Evolutionary conservation across 2,113 vertebrate species (phyloP).

Genomic region (Odobenus rosmarus): DNA sequence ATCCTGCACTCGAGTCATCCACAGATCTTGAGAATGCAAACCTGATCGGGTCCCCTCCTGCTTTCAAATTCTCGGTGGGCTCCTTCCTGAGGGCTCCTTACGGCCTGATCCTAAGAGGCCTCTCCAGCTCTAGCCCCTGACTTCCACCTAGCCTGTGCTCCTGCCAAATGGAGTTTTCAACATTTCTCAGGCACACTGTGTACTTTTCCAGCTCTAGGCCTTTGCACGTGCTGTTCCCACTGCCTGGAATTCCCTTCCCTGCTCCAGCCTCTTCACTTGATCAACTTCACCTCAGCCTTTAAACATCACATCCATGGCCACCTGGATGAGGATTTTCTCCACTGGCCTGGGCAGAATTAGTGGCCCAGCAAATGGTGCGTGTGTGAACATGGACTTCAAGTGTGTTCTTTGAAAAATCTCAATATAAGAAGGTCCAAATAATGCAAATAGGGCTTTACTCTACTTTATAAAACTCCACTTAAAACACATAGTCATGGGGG

Average conservation of each 20-base stretch:
- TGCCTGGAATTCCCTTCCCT: neutral
- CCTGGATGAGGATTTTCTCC: neutral
- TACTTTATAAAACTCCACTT: neutral
- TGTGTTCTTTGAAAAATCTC: neutral
- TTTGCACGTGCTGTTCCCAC: neutral
- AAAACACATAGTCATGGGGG: neutral
- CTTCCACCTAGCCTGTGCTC: neutral
- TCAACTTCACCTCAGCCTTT: neutral
- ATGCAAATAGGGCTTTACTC: neutral
- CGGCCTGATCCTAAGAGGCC: neutral
- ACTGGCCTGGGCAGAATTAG: neutral
- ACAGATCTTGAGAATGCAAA: neutral
- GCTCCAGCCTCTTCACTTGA: neutral
- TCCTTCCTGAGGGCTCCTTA: neutral
- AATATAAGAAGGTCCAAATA: neutral
- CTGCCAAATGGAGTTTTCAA: neutral
- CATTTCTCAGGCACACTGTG: accelerated
- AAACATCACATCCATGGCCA: neutral
- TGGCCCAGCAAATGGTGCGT: neutral
- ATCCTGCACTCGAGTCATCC: neutral
- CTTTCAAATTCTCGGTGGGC: neutral
- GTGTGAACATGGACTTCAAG: neutral
- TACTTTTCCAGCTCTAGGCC: neutral
- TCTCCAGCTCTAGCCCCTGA: neutral
- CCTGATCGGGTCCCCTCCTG: neutral